phyloP scores from a whole-genome alignment of 2,888 invertebrate genomes.

The Polylopha cassiicola region DNA sequence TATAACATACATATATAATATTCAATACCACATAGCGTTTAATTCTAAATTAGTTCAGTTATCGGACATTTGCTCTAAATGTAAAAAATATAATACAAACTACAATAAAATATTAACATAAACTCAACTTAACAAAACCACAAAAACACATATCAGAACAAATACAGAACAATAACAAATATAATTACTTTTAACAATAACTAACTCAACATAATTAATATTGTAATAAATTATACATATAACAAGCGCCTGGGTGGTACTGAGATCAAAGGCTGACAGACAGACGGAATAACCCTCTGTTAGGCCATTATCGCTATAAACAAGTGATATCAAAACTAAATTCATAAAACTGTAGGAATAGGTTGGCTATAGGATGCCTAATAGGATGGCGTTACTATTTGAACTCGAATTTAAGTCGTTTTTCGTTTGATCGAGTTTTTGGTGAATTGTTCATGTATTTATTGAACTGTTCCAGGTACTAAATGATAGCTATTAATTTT shows the following conservation, averaged over 20 bases:
- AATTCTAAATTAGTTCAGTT: too few species aligned
- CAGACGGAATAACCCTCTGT: conserved; percentile 25
- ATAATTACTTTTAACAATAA: background rate
- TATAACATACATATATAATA: too few species aligned
- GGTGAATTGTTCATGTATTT: too few species aligned
- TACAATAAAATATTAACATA: too few species aligned
- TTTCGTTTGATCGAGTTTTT: too few species aligned
- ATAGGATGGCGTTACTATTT: conserved; percentile 23
- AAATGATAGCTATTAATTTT: too few species aligned
- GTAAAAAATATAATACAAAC: too few species aligned
- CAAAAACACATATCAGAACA: background rate
- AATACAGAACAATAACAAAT: background rate
- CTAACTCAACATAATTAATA: conserved; percentile 9
- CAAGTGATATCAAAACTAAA: conserved; percentile 38
- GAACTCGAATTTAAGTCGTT: conserved; percentile 23
- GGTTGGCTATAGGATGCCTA: conserved; percentile 6
- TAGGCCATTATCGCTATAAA: conserved; percentile 35
- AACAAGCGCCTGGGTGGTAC: conserved; percentile 36
- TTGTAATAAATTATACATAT: conserved; percentile 19
- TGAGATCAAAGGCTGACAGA: conserved; percentile 35
- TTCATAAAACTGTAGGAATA: conserved; percentile 24
- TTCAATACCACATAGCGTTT: too few species aligned
- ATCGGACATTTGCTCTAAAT: too few species aligned
- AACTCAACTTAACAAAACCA: too few species aligned
- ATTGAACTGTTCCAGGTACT: too few species aligned